Evolutionary conservation across 2,113 vertebrate species (phyloP).

Genomic region (Sardina pilchardus): DNA sequence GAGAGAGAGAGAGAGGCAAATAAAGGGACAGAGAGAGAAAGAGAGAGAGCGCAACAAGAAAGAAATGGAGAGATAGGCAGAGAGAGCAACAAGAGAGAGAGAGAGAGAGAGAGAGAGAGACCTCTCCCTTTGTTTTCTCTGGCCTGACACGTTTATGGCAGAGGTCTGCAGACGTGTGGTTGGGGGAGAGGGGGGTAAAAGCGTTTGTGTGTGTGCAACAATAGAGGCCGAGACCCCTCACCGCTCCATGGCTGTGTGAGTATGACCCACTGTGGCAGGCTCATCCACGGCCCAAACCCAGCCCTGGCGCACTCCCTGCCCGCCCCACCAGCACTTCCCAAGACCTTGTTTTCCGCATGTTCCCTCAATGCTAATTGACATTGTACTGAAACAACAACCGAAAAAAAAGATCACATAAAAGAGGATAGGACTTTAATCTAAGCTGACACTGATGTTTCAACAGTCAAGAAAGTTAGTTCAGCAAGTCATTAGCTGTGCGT

Average conservation of each 20-base stretch:
- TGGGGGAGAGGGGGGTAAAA: conserved; percentile 43
- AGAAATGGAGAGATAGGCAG: not conserved
- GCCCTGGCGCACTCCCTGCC: not conserved
- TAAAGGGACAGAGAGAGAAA: not conserved
- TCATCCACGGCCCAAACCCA: conserved; percentile 31
- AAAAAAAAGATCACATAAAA: not conserved
- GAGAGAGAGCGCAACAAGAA: conserved; percentile 23
- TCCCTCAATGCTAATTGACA: not conserved
- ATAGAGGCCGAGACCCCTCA: conserved; percentile 60
- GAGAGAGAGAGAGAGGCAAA: not conserved
- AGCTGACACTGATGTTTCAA: not conserved
- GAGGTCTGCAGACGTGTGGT: not conserved
- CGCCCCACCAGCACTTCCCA: not conserved
- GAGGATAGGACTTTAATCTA: not conserved
- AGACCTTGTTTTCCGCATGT: not conserved
- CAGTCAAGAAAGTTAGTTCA: not conserved
- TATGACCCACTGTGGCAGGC: conserved; percentile 67
- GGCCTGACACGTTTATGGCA: conserved; percentile 20
- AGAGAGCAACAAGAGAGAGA: not conserved
- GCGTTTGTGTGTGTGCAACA: conserved; percentile 52
- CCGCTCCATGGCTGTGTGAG: conserved; percentile 63
- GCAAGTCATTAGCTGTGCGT: not conserved
- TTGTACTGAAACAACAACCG: not conserved
- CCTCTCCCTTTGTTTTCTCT: conserved; percentile 63
- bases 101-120: not conserved